Conservation (phyloP, 2,888 invertebrate genomes). For the Catonia carolina region DNA sequence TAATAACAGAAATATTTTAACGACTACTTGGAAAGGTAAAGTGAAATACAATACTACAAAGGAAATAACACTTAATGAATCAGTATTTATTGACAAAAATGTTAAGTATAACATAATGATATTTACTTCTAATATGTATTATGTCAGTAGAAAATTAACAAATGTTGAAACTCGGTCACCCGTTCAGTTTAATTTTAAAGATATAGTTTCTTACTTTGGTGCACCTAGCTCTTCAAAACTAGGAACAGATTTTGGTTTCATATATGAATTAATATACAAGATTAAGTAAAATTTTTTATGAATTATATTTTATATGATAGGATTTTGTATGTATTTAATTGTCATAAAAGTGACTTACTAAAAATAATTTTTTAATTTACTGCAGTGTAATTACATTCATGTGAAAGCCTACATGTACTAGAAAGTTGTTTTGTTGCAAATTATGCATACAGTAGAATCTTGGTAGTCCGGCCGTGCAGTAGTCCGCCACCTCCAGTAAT, state of each 20-base stretch:
- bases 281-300: too few relatives aligned
- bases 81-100: slow-evolving; percentile 17
- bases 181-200: slow-evolving; percentile 20
- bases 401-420: too few relatives aligned
- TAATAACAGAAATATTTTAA: slow-evolving; percentile 8
- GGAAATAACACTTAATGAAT: slow-evolving; percentile 21
- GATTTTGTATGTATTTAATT: too few relatives aligned
- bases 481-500: too few relatives aligned
- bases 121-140: slow-evolving; percentile 22
- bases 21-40: slow-evolving; percentile 23
- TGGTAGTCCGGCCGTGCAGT: too few relatives aligned
- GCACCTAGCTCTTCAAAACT: slow-evolving; percentile 12
- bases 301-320: too few relatives aligned
- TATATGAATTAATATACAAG: slow-evolving; percentile 18
- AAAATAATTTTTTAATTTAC: too few relatives aligned
- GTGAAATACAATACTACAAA: slow-evolving; percentile 16
- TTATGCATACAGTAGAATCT: too few relatives aligned
- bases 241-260: slow-evolving; percentile 20
- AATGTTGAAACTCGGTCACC: slow-evolving; percentile 9
- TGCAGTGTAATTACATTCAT: too few relatives aligned
- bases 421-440: too few relatives aligned
- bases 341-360: too few relatives aligned
- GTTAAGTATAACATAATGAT: slow-evolving; percentile 17
- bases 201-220: slow-evolving; percentile 19
- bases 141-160: slow-evolving; percentile 19